Percentiles rank a stretch among this genome's conserved stretches.
Conservation (phyloP, 1,140 invertebrate genomes). For the Euwallacea fornicatus region DNA sequence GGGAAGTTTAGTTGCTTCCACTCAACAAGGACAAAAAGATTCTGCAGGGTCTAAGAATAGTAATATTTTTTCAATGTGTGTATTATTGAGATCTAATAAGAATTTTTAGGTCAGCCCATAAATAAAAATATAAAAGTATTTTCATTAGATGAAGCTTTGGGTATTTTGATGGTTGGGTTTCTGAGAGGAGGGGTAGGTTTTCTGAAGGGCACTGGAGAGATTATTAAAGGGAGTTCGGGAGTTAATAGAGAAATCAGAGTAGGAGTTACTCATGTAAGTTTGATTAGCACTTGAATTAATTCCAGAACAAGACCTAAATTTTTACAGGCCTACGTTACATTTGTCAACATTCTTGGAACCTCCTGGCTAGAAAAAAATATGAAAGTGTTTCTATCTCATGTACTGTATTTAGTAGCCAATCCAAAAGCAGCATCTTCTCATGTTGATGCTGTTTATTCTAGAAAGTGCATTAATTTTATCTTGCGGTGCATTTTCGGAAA, state of each 20-base stretch:
- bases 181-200: constrained; percentile 92
- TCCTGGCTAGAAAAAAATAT: constrained; percentile 94
- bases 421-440: constrained; percentile 93
- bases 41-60: constrained; percentile 49
- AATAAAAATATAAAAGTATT: constrained; percentile 59
- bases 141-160: constrained; percentile 90
- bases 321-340: constrained; percentile 87
- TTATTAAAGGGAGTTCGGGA: constrained; percentile 91
- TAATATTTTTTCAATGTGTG: constrained; percentile 41
- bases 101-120: constrained; percentile 45
- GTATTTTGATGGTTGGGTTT: constrained; percentile 93
- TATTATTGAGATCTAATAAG: background rate
- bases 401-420: constrained; percentile 90
- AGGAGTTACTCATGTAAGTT: constrained; percentile 87
- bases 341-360: constrained; percentile 89
- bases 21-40: constrained; percentile 65
- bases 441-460: constrained; percentile 95
- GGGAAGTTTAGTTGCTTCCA: constrained; percentile 82
- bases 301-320: background rate
- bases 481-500: constrained; percentile 87
- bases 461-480: constrained; percentile 97
- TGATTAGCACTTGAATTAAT: background rate
- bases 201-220: constrained; percentile 91
- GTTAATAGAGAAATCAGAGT: constrained; percentile 95
- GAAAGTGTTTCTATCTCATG: constrained; percentile 79